Base-by-base conservation (phyloP, 2,113 vertebrate species). In the Plestiodon gilberti region DNA sequence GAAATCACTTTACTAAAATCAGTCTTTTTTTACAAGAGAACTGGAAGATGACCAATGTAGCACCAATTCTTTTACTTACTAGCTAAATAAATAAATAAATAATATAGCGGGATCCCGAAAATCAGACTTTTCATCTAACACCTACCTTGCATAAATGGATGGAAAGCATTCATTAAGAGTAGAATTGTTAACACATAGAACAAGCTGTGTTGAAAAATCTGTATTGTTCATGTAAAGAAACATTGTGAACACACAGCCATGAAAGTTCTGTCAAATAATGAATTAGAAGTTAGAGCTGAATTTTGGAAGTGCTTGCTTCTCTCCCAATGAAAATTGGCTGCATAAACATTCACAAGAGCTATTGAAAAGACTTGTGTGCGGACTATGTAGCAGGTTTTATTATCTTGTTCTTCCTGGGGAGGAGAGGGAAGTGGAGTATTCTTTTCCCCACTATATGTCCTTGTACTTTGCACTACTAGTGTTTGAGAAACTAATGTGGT, bases 381-480 rank as follows among this genome's bases (percentile, higher is more conserved):
- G 52, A 55, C 13, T 55, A 55, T 55, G 13, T 55, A 55, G 30
- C 33, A 69, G 30, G 13, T 2, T 69, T 69, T 25, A 6, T 20
- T n/a, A 18, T 33, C 22, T 25, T n/a, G n/a, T n/a, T 52, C 80
- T 78, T 73, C n/a, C 78, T 84, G n/a, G n/a, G n/a, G n/a, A 28
- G 77, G 2, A 74, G 73, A 87, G 4, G 59, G 80, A 22, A 30
- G 57, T 89, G 74, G 86, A 74, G 48, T 84, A 55, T 76, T 33
- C 90, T 75, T 20, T 33, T 85, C 18, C 3, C 38, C 15, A 17
- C 48, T 86, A 52, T 28, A 15, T 87, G 81, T 76, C 65, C 79
- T 6, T 57, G 33, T 90, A 85, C 76, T 89, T 88, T 71, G 80
- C 10, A 5, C 81, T 88, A 35, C 55, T 88, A 20, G 3, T 76